phyloP scores from a whole-genome alignment of 2,113 vertebrate genomes.

The Malaclemys terrapin region DNA sequence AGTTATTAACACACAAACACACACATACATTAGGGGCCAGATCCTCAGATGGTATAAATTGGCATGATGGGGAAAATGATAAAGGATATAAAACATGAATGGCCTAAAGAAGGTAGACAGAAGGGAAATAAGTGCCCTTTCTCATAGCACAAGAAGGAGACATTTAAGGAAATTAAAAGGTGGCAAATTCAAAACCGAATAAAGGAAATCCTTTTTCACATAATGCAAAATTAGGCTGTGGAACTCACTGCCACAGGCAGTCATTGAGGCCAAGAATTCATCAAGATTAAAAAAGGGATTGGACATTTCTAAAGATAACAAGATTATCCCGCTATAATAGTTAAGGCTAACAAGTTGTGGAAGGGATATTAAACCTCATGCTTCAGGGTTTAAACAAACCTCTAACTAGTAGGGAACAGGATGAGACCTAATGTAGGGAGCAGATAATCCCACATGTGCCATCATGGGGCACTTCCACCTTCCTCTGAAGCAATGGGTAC shows the following conservation, averaged over 20 bases:
- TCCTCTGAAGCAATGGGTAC: fast-evolving
- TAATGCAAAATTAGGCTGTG: background rate
- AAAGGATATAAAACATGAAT: background rate
- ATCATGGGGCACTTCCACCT: background rate
- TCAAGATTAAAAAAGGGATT: background rate
- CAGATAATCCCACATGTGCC: fast-evolving
- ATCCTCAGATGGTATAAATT: fast-evolving
- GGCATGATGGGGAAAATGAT: background rate
- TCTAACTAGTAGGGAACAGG: fast-evolving
- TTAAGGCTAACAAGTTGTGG: background rate
- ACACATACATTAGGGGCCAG: fast-evolving
- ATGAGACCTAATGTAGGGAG: background rate
- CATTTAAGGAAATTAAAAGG: fast-evolving
- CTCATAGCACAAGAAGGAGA: background rate
- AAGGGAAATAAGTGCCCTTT: background rate
- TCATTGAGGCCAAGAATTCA: background rate
- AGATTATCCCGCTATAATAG: background rate
- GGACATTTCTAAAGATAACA: background rate
- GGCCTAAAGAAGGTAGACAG: background rate
- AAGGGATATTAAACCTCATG: fast-evolving
- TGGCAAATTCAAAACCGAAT: fast-evolving
- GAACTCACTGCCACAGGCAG: background rate
- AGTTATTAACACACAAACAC: fast-evolving
- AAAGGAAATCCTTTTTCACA: fast-evolving
- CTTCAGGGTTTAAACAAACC: background rate